Base-by-base conservation (phyloP, 1,140 invertebrate species). In the Callitettix versicolor region DNA sequence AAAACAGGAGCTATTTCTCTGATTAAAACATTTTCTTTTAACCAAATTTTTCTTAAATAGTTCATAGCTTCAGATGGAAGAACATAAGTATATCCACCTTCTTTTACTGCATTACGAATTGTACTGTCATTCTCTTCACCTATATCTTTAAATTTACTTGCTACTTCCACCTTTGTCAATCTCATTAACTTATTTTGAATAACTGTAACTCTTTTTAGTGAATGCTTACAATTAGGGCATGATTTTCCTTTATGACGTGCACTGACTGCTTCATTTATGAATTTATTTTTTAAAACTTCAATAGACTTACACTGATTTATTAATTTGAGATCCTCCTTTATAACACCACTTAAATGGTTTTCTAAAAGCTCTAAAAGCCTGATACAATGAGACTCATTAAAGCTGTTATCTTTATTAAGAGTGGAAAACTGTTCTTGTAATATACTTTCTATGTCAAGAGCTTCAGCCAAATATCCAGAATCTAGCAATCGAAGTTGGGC, bases 401-500 rank as follows among this genome's bases (percentile, higher is more conserved):
- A 26, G 11, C 18, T 24, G 1, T 26, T 30, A n/a, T 50, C 44
- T 12, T 36, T 30, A 46, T 12, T 24, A 2, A 3, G 3, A 11
- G 18, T 24, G 15, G 38, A 3, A n/a, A 48, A 14, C 40, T 11
- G 7, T 6, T 46, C 12, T 18, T 36, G 46, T 15, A 52, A 33
- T 7, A 54, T 18, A 18, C 22, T 68, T 60, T 85, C 79, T 24
- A 87, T 67, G 30, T 84, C 78, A 40, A 82, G 74, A 1, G 88
- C 78, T 64, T 86, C 79, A 24, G 76, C 80, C 1, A 88, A 72
- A 64, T 82, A 76, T 0, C 93, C 92, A 46, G 77, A 71, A 60
- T 88, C 76, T 2, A 96, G 65, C 7, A 94, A 73, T 44, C 80
- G 75, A 14, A 95, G 67, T 67, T 95, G 90, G 22, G 82, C 71